These are phyloP conservation scores for Auanema sp. DNA, from an alignment of 2,888 invertebrate species.

Conservation along the genomic window DNA sequence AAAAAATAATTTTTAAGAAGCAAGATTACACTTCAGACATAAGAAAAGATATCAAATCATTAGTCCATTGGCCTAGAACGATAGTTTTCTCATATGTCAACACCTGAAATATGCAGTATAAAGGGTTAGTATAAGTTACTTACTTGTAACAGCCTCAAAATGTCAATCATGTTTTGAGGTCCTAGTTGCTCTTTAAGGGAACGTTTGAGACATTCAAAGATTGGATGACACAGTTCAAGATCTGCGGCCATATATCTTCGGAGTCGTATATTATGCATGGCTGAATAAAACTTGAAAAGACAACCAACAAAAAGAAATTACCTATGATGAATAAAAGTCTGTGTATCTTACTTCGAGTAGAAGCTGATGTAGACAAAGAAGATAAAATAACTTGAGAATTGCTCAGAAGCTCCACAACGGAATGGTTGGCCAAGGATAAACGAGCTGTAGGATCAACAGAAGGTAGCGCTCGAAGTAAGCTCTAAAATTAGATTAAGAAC, in stretches of 20 bases:
- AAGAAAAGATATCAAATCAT: constrained; percentile 47
- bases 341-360: constrained; percentile 41
- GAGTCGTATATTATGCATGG: constrained; percentile 44
- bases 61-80: constrained; percentile 47
- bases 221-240: constrained; percentile 40
- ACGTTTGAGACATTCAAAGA: constrained; percentile 43
- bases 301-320: constrained; percentile 1
- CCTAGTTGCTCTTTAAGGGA: constrained; percentile 52
- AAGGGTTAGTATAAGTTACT: not conserved
- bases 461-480: constrained; percentile 26
- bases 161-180: constrained; percentile 58
- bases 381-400: constrained; percentile 29
- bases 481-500: constrained; percentile 23
- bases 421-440: constrained; percentile 23
- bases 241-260: constrained; percentile 47
- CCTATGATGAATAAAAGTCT: constrained; percentile 44
- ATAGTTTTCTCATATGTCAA: constrained; percentile 52
- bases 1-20: constrained; percentile 1
- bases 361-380: constrained; percentile 27
- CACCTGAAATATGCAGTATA: constrained; percentile 22
- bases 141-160: constrained; percentile 51
- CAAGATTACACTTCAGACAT: constrained; percentile 48
- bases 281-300: constrained; percentile 21
- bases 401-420: constrained; percentile 32
- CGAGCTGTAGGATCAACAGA: constrained; percentile 34